Conservation (phyloP, 2,888 invertebrate genomes). For the Trypoxylon attenuatum region DNA sequence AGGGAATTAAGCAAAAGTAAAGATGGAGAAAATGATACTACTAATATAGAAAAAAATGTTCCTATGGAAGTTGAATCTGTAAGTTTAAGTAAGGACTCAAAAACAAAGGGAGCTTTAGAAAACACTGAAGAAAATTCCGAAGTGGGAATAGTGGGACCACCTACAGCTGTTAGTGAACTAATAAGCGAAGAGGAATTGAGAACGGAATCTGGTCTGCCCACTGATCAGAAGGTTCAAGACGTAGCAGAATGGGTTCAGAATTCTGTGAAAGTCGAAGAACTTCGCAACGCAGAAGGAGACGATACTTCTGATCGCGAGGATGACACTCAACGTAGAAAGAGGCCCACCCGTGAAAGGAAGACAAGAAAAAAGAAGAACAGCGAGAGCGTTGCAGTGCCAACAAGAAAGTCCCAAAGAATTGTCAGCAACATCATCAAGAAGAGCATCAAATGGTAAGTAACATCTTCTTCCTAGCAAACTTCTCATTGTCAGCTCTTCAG, state of each 20-base stretch:
- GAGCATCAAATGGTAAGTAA: constrained; percentile 72
- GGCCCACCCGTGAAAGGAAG: constrained; percentile 31
- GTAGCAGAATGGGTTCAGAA: constrained; percentile 75
- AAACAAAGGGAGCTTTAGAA: constrained; percentile 19
- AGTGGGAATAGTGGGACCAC: constrained; percentile 68
- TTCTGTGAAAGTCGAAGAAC: constrained; percentile 66
- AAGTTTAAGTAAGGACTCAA: constrained; percentile 19
- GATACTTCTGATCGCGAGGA: constrained; percentile 19
- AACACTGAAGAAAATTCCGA: constrained; percentile 46
- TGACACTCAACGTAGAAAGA: constrained; percentile 16
- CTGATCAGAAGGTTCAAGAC: constrained; percentile 67
- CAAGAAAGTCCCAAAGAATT: constrained; percentile 68
- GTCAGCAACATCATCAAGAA: constrained; percentile 69
- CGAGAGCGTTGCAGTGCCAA: constrained; percentile 35
- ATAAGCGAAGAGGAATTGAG: constrained; percentile 64
- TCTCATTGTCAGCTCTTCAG: too few species aligned
- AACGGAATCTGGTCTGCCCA: constrained; percentile 61
- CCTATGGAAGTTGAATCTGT: constrained; percentile 11
- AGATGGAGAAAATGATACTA: background rate
- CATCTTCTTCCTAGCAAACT: too few species aligned
- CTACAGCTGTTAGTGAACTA: constrained; percentile 64
- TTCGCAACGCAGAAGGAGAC: constrained; percentile 32
- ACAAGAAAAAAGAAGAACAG: constrained; percentile 46
- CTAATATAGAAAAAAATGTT: constrained; percentile 17
- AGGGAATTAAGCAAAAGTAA: background rate